Base-by-base conservation (phyloP, 2,888 invertebrate species). In the Aspidiotus destructor region DNA sequence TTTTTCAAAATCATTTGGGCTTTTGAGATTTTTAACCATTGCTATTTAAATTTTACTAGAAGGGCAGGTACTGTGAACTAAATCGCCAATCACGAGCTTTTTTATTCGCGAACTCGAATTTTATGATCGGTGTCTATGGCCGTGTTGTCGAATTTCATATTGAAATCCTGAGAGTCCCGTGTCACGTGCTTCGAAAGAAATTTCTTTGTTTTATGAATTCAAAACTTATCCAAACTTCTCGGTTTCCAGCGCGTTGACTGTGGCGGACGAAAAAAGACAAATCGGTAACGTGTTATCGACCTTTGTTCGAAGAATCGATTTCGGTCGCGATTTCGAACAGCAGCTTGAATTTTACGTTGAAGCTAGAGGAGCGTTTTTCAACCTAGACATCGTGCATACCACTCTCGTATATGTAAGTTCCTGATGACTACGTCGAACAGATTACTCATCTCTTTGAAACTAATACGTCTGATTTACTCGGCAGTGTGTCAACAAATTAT, bases 291-390 rank as follows among this genome's bases (percentile, higher is more conserved):
- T 95, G 63, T 88, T 97, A 71, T 89, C 86, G 72, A 84, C 84
- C 73, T 87, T 92, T 71, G 84, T 96, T 16, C 83, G 86, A 73
- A 84, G 86, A 70, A 89, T 97, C 8, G 83, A 87, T 72, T 92
- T 89, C 77, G 90, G 89, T 9, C 81, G 85, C 13, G 92, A 96
- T 78, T 86, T 92, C 75, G 96, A 97, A 76, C 88, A 89, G 74
- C 93, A 94, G 77, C 81, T 99, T 10, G 87, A 86, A 75, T 97
- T 96, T 80, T 96, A 92, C 77, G 96, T 93, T 1, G 94, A 96
- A 77, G 89, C 92, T 13, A 83, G 98, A 72, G 88, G 89, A 8
- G 84, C 88, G 0, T 96, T 97, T 79, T 87, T 89, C 62, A 95
- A 94, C 79, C 81, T 98, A 53, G 96, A 97, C 77, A 80, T 85